Conservation (phyloP, 2,113 vertebrate genomes). For the Papio anubis region DNA sequence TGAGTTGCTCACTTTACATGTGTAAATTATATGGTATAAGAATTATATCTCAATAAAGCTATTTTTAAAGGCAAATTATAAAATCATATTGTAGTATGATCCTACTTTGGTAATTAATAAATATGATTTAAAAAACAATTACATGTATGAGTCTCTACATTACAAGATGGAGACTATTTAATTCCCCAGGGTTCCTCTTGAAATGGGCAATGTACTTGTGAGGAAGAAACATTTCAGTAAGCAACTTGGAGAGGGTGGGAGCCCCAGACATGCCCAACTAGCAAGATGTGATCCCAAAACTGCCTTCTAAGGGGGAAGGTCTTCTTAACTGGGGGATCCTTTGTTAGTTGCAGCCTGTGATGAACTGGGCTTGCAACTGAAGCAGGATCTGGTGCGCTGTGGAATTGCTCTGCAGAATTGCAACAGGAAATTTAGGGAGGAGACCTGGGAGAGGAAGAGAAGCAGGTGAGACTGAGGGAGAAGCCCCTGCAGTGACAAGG, state of each 20-base stretch:
- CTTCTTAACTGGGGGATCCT: too few relatives aligned
- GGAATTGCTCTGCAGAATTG: not conserved
- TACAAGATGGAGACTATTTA: not conserved
- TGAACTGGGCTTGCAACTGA: not conserved
- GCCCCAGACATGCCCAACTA: not conserved
- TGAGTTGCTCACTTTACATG: not conserved
- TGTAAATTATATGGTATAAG: not conserved
- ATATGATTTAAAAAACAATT: not conserved
- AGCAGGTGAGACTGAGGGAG: not conserved
- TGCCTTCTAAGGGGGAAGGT: not conserved
- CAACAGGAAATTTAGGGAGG: too few relatives aligned
- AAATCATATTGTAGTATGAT: not conserved
- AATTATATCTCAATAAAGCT: not conserved
- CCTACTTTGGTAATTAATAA: not conserved
- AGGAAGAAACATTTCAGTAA: not conserved
- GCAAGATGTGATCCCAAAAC: too few relatives aligned
- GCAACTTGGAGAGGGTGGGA: too few relatives aligned
- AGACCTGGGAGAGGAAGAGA: not conserved
- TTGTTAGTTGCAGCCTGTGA: not conserved
- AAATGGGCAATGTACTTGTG: not conserved
- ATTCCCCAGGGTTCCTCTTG: not conserved
- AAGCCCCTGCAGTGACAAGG: not conserved
- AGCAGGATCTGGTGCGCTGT: not conserved
- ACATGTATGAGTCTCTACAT: not conserved
- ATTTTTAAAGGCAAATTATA: not conserved